Evolutionary conservation across 2,797 vertebrate species (phyloP).

Genomic region (Knipowitschia caucasica): DNA sequence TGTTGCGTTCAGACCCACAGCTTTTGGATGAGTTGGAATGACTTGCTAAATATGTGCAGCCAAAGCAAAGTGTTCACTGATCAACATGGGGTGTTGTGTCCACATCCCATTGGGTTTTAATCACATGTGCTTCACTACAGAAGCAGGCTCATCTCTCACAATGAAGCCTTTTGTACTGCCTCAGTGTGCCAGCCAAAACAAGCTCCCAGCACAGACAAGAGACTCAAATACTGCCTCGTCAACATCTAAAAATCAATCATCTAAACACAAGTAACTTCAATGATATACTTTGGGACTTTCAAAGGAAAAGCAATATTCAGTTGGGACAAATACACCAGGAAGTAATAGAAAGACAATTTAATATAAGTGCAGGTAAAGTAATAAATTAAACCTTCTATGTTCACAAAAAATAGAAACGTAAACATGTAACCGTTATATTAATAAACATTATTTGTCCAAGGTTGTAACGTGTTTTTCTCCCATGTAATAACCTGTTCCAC

Average conservation of each 20-base stretch:
- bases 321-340: too few relatives aligned
- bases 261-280: not conserved
- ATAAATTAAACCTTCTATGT: too few relatives aligned
- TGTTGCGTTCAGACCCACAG: too few relatives aligned
- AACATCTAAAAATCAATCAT: too few relatives aligned
- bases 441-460: too few relatives aligned
- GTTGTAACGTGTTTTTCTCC: too few relatives aligned
- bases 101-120: conserved; percentile 11
- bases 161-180: conserved; percentile 49
- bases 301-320: too few relatives aligned
- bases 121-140: conserved; percentile 10
- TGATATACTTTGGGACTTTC: too few relatives aligned
- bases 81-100: conserved; percentile 41
- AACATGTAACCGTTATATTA: too few relatives aligned
- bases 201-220: conserved; percentile 10
- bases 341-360: too few relatives aligned
- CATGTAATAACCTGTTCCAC: conserved; percentile 6
- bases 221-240: not conserved
- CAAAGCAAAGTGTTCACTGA: conserved; percentile 26
- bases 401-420: too few relatives aligned
- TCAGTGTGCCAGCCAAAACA: conserved; percentile 10
- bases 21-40: conserved; percentile 63
- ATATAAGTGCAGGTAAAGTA: too few relatives aligned
- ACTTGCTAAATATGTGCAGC: conserved; percentile 54
- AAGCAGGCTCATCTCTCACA: conserved; percentile 38